These are phyloP conservation scores for Cryptocephalus primarius DNA, from an alignment of 2,888 invertebrate genomes.

Conservation along the genomic window DNA sequence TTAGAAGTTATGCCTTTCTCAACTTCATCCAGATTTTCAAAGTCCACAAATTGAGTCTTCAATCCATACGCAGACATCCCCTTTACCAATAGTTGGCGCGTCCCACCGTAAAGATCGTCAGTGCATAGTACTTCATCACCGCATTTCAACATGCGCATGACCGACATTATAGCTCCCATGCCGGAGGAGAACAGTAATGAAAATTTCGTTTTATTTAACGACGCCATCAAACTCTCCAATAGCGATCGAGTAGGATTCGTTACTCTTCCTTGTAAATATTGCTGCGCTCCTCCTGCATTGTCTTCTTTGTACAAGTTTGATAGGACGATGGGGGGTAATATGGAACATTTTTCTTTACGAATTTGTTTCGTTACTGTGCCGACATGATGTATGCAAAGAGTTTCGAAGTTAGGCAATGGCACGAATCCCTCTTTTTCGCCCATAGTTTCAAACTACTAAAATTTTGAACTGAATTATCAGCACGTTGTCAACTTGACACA, in stretches of 20 bases:
- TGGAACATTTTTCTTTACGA: conserved; percentile 69
- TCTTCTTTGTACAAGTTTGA: conserved; percentile 50
- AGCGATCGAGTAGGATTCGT: conserved; percentile 88
- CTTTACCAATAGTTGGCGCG: conserved; percentile 55
- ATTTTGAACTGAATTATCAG: too few species aligned
- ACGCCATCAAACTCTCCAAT: conserved; percentile 79
- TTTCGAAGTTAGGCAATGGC: conserved; percentile 65
- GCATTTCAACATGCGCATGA: conserved; percentile 59
- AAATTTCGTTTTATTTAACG: conserved; percentile 78
- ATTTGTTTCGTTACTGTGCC: conserved; percentile 65
- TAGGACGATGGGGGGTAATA: conserved; percentile 77
- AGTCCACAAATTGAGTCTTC: conserved; percentile 38
- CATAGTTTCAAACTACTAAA: background rate
- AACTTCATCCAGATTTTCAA: background rate
- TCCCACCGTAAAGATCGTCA: conserved; percentile 92
- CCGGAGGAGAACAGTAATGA: conserved; percentile 80
- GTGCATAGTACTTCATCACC: conserved; percentile 86
- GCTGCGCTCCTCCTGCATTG: conserved; percentile 31
- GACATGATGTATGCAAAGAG: conserved; percentile 73
- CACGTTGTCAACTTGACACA: too few species aligned
- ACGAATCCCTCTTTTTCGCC: conserved; percentile 34
- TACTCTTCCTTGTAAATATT: conserved; percentile 83
- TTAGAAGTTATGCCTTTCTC: background rate
- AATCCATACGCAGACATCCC: conserved; percentile 52
- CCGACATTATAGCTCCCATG: conserved; percentile 68